Evolutionary conservation across 1,140 invertebrate species (phyloP).

Genomic region (Lanistes nyassanus): DNA sequence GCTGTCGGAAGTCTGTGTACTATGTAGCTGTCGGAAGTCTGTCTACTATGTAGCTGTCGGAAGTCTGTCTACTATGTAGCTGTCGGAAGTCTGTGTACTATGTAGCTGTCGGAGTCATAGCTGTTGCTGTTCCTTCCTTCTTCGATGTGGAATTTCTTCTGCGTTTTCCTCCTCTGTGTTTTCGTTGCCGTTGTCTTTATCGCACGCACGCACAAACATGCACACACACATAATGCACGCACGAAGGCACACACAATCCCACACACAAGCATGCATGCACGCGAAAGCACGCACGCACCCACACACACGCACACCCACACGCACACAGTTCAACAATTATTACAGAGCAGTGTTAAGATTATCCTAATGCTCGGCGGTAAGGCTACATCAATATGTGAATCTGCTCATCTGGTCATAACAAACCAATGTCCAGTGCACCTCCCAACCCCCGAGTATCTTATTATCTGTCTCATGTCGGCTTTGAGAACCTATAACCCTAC

Average conservation of each 20-base stretch:
- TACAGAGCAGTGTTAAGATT: too few species aligned
- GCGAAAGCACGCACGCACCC: slow-evolving; percentile 14
- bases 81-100: background rate
- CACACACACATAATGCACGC: too few species aligned
- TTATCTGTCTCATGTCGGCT: too few species aligned
- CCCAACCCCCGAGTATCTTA: too few species aligned
- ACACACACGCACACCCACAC: slow-evolving; percentile 22
- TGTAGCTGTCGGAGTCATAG: background rate
- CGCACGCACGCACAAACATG: slow-evolving; percentile 1
- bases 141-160: background rate
- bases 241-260: background rate
- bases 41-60: background rate
- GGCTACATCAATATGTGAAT: too few species aligned
- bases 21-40: slow-evolving; percentile 1
- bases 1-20: background rate
- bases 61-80: background rate
- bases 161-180: too few species aligned
- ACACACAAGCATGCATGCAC: slow-evolving; percentile 2
- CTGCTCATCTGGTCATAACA: too few species aligned
- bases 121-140: background rate
- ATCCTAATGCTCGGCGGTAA: too few species aligned
- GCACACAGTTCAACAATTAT: background rate
- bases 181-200: too few species aligned
- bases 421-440: too few species aligned
- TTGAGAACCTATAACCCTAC: too few species aligned